phyloP scores from a whole-genome alignment of 2,797 vertebrate genomes.

The Artibeus lituratus region DNA sequence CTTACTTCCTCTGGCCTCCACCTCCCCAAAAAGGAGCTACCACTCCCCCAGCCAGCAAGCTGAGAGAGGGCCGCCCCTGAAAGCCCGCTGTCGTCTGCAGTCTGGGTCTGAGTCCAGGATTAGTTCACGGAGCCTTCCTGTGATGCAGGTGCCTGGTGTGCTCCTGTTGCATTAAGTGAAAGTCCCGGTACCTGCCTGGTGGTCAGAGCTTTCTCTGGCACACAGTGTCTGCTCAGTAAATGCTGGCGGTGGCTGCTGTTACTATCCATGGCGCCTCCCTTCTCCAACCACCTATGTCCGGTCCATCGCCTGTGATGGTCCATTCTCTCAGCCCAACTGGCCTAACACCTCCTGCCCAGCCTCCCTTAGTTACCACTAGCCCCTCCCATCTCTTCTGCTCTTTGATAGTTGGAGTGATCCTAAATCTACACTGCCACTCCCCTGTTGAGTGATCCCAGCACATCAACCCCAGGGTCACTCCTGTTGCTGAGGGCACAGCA shows the following conservation, averaged over 20 bases:
- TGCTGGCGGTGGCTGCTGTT: not conserved
- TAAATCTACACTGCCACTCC: not conserved
- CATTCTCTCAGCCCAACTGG: not conserved
- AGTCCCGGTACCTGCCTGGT: not conserved
- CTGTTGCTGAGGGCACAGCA: not conserved
- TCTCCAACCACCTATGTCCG: not conserved
- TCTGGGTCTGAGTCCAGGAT: not conserved
- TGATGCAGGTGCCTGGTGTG: not conserved
- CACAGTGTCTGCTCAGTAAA: not conserved
- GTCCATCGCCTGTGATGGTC: not conserved
- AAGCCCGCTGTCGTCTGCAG: not conserved
- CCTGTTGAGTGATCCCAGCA: not conserved
- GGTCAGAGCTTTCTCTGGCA: not conserved
- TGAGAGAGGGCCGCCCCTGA: not conserved
- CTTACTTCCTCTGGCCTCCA: not conserved
- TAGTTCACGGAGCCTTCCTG: not conserved
- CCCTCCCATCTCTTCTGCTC: not conserved
- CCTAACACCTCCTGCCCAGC: not conserved
- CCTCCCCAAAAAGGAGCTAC: not conserved
- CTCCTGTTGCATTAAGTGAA: not conserved
- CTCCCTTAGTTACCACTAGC: not conserved
- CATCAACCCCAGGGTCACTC: not conserved
- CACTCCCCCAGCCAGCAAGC: not conserved
- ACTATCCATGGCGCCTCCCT: not conserved
- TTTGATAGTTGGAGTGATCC: not conserved